Conservation (phyloP, 2,888 invertebrate genomes). For the Xestia sexstrigata region DNA sequence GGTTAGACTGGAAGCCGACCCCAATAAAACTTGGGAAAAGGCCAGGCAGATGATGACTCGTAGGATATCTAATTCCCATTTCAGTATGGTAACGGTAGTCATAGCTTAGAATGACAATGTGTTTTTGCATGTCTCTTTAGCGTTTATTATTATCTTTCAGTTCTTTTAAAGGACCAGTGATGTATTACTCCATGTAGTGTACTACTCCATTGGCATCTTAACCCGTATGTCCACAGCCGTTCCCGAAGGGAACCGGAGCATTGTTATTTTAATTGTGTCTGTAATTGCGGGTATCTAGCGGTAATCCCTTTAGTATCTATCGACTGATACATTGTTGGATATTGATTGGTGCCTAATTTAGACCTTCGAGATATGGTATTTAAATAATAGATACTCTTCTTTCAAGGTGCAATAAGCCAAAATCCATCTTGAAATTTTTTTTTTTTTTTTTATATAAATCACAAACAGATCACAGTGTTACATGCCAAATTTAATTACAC, state of each 20-base stretch:
- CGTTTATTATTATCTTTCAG: neutral
- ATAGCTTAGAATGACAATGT: neutral
- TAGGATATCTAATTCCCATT: neutral
- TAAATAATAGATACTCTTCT: neutral
- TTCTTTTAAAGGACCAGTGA: neutral
- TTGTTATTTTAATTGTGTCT: too few species aligned
- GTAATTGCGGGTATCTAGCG: too few species aligned
- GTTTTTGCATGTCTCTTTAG: neutral
- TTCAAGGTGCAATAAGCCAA: neutral
- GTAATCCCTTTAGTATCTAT: neutral
- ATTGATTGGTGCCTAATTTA: neutral
- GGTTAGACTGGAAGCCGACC: too few species aligned
- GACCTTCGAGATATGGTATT: neutral
- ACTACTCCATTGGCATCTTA: neutral
- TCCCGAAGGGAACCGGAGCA: too few species aligned
- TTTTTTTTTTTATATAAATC: neutral
- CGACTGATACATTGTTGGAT: neutral
- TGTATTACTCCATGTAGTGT: neutral
- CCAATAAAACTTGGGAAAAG: too few species aligned
- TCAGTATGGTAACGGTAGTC: neutral
- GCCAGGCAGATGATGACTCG: too few species aligned
- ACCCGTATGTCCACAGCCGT: too few species aligned
- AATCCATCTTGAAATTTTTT: neutral
- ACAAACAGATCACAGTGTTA: neutral
- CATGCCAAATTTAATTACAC: slow-evolving; percentile 22